phyloP scores from a whole-genome alignment of 1,140 invertebrate species.

The Papilio glaucus region DNA sequence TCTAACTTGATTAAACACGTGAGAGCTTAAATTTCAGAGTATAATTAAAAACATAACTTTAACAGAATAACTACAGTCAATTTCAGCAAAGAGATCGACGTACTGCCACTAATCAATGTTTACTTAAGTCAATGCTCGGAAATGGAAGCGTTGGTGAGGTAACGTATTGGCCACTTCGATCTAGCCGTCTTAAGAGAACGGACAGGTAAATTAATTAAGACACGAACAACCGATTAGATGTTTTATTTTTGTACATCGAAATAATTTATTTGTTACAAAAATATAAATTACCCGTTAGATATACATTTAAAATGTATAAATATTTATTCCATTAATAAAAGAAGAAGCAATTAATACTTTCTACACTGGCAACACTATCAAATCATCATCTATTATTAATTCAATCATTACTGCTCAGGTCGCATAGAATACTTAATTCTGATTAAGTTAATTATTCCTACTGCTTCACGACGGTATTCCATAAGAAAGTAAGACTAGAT shows the following conservation, averaged over 20 bases:
- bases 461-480: no score
- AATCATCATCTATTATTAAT: no score
- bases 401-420: no score
- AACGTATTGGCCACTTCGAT: conserved; percentile 20
- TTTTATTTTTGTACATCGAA: background rate
- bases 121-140: conserved; percentile 27
- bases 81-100: background rate
- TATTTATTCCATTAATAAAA: no score
- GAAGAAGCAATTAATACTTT: no score
- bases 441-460: no score
- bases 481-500: no score
- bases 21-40: background rate
- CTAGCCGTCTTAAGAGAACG: conserved; percentile 24
- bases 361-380: no score
- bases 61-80: background rate
- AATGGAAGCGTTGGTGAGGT: conserved; percentile 27
- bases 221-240: conserved; percentile 34
- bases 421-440: no score
- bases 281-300: background rate
- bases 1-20: background rate
- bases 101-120: conserved; percentile 30
- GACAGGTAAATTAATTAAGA: conserved; percentile 36
- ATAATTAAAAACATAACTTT: background rate
- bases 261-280: background rate
- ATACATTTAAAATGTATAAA: no score